Evolutionary conservation across 2,888 invertebrate genomes (phyloP).

Genomic region (Eretmocerus hayati): DNA sequence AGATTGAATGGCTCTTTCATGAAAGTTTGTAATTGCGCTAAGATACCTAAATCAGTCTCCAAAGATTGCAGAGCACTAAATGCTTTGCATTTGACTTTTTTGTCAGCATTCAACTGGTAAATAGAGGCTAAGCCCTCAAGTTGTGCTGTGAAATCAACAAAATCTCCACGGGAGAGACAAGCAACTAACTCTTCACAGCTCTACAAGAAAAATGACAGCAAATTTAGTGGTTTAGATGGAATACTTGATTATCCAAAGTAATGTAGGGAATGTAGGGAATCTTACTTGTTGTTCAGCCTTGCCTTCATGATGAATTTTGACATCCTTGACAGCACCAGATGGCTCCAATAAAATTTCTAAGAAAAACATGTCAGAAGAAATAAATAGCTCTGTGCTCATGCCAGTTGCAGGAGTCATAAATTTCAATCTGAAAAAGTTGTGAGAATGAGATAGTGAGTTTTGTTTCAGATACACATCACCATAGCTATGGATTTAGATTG

Average conservation of each 20-base stretch:
- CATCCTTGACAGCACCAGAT: slow-evolving; percentile 79
- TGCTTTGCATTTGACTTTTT: slow-evolving; percentile 89
- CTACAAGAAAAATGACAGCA: slow-evolving; percentile 53
- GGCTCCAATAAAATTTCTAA: slow-evolving; percentile 83
- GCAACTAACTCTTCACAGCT: slow-evolving; percentile 84
- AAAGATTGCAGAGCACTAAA: slow-evolving; percentile 86
- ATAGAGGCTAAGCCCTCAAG: slow-evolving; percentile 86
- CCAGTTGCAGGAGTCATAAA: slow-evolving; percentile 62
- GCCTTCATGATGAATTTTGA: slow-evolving; percentile 86
- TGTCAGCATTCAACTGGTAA: slow-evolving; percentile 90
- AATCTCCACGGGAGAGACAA: slow-evolving; percentile 78
- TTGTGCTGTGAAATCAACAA: slow-evolving; percentile 86
- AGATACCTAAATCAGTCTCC: slow-evolving; percentile 78
- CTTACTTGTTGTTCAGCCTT: slow-evolving; percentile 54
- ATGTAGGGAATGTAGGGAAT: too few species aligned
- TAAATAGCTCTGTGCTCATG: slow-evolving; percentile 72
- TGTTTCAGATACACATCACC: background rate
- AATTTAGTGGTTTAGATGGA: background rate
- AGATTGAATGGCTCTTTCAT: slow-evolving; percentile 67
- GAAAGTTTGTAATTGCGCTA: slow-evolving; percentile 71
- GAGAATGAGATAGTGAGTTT: too few species aligned
- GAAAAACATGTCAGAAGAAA: slow-evolving; percentile 95
- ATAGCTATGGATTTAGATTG: background rate
- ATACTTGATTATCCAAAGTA: background rate
- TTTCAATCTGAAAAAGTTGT: slow-evolving; percentile 61